These are phyloP conservation scores for Tetrapedia diversipes DNA, from an alignment of 2,888 invertebrate species.

Conservation along the genomic window DNA sequence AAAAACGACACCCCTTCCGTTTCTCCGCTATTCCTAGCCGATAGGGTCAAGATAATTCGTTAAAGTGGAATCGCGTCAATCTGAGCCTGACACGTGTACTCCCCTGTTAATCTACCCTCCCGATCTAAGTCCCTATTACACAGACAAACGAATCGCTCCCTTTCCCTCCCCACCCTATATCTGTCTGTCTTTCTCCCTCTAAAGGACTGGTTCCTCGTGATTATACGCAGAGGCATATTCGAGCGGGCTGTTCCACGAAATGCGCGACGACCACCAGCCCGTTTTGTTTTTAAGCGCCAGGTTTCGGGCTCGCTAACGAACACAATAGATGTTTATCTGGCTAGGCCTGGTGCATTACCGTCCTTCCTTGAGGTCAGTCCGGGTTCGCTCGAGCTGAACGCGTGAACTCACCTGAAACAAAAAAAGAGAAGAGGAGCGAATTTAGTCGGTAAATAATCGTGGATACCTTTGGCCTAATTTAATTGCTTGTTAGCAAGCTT, in stretches of 20 bases:
- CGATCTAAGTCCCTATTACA: slow-evolving; percentile 56
- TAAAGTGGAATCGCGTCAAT: slow-evolving; percentile 66
- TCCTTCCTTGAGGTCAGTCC: slow-evolving; percentile 70
- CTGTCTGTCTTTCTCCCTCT: too few relatives aligned
- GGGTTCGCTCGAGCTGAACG: slow-evolving; percentile 51
- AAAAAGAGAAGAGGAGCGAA: slow-evolving; percentile 57
- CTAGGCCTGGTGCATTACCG: slow-evolving; percentile 70
- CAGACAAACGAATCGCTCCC: slow-evolving; percentile 47
- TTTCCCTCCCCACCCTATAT: slow-evolving; percentile 9
- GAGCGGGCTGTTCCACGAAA: slow-evolving; percentile 54
- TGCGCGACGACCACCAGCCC: slow-evolving; percentile 45
- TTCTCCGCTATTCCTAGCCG: slow-evolving; percentile 37
- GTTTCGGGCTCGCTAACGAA: slow-evolving; percentile 75
- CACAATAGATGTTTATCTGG: slow-evolving; percentile 75
- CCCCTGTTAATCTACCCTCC: slow-evolving; percentile 63
- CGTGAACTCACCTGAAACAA: slow-evolving; percentile 80
- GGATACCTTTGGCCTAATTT: slow-evolving; percentile 70
- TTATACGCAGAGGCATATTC: slow-evolving; percentile 42
- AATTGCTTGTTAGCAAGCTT: slow-evolving; percentile 73
- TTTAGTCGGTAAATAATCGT: slow-evolving; percentile 63
- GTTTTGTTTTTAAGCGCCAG: slow-evolving; percentile 66
- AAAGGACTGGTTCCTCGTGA: slow-evolving; percentile 40
- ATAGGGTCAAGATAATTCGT: slow-evolving; percentile 59
- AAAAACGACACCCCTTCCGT: slow-evolving; percentile 31
- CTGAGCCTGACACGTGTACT: slow-evolving; percentile 67